These are phyloP conservation scores for Aviceda subcristata DNA, from an alignment of 2,113 vertebrate genomes.

Conservation along the genomic window DNA sequence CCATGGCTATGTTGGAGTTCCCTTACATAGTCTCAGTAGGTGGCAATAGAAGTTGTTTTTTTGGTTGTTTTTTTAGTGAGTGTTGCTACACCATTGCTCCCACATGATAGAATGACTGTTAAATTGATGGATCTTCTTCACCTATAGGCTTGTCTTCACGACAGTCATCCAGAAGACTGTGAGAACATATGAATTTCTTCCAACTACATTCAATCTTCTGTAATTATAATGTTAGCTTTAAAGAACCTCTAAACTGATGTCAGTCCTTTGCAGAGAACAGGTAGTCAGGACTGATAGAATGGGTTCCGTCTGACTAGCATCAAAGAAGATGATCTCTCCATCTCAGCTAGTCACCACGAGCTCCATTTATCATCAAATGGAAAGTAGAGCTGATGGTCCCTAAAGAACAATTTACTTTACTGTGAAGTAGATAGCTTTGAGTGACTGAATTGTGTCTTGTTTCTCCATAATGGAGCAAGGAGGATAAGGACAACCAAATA, in stretches of 20 bases:
- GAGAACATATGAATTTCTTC: neutral
- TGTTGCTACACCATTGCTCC: neutral
- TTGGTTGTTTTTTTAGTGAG: neutral
- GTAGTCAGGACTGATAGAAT: neutral
- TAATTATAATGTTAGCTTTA: neutral
- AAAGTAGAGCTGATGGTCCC: neutral
- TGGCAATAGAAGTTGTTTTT: neutral
- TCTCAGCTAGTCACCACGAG: neutral
- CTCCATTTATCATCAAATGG: neutral
- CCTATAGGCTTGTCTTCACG: neutral
- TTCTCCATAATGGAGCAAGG: neutral
- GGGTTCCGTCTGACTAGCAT: neutral
- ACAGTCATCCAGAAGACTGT: neutral
- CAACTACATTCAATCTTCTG: neutral
- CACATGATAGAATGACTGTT: neutral
- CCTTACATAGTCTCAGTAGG: neutral
- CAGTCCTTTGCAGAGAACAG: neutral
- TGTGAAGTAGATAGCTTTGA: neutral
- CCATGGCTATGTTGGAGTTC: neutral
- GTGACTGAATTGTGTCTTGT: neutral
- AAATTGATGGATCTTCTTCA: neutral
- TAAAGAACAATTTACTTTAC: neutral
- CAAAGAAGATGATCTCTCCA: neutral
- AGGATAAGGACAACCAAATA: neutral
- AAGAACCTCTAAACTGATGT: neutral